Evolutionary conservation across 2,113 vertebrate species (phyloP).

Genomic region (Cyprinodon variegatus): DNA sequence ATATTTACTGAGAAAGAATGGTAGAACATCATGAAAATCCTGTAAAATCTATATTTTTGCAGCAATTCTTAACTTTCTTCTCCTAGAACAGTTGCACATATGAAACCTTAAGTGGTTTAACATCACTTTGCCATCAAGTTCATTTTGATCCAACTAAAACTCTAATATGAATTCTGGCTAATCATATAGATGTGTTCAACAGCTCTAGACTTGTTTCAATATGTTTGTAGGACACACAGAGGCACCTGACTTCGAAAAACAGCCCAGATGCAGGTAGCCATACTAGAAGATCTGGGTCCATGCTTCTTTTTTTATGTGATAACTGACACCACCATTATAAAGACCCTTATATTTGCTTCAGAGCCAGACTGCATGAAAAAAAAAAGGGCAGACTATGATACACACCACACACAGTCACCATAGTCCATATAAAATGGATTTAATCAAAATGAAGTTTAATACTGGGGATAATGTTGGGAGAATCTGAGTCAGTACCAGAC

Average conservation of each 20-base stretch:
- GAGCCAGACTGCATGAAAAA: slow-evolving; percentile 8
- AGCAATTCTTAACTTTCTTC: not conserved
- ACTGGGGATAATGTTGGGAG: slow-evolving; percentile 18
- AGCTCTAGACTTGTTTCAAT: slow-evolving; percentile 15
- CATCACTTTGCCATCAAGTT: not conserved
- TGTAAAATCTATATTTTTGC: not conserved
- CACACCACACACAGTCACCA: slow-evolving; percentile 18
- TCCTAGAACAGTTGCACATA: not conserved
- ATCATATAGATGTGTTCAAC: not conserved
- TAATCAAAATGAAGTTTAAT: slow-evolving; percentile 42
- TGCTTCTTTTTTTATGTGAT: slow-evolving; percentile 24
- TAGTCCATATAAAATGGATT: slow-evolving; percentile 35
- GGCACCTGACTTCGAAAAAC: not conserved
- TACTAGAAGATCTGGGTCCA: slow-evolving; percentile 3
- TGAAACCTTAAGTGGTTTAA: not conserved
- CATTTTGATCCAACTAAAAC: not conserved
- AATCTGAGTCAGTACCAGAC: slow-evolving; percentile 48
- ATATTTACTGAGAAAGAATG: too few species aligned
- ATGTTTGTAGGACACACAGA: not conserved
- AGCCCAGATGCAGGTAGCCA: slow-evolving; percentile 22
- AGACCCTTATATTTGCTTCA: slow-evolving; percentile 30
- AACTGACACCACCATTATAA: slow-evolving; percentile 33
- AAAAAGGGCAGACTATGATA: slow-evolving; percentile 14
- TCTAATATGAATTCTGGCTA: not conserved
- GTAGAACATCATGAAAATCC: not conserved